Conservation (phyloP, 1,140 invertebrate genomes). For the Nautilus pompilius region DNA sequence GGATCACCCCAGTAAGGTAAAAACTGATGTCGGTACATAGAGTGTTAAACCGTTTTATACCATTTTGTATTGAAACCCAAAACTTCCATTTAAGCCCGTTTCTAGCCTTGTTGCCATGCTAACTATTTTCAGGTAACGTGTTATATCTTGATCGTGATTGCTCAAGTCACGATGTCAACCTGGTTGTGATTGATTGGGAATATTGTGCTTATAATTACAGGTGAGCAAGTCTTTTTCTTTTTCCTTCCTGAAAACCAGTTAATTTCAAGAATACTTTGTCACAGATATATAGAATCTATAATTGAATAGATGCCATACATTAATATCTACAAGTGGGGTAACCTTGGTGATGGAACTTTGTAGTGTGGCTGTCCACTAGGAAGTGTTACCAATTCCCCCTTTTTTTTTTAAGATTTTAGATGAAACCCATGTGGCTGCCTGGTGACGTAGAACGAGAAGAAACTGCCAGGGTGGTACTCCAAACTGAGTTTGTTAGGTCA, state of each 20-base stretch:
- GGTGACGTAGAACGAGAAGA: no score
- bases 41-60: no score
- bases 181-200: constrained; percentile 48
- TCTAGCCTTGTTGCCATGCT: no score
- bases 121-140: constrained; percentile 40
- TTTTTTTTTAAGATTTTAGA: not conserved
- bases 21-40: no score
- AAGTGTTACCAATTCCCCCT: not conserved
- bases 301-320: not conserved
- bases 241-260: not conserved
- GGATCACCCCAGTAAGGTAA: no score
- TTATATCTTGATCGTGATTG: constrained; percentile 21
- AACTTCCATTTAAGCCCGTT: no score
- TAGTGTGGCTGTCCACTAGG: not conserved
- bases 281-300: not conserved
- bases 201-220: constrained; percentile 48
- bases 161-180: constrained; percentile 11
- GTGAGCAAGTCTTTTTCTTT: constrained; percentile 13
- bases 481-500: no score
- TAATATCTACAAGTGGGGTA: not conserved
- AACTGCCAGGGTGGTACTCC: no score
- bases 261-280: not conserved
- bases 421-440: no score
- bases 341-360: not conserved
- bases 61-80: no score